Conservation (phyloP, 2,888 invertebrate species). For the Emmelina monodactyla region DNA sequence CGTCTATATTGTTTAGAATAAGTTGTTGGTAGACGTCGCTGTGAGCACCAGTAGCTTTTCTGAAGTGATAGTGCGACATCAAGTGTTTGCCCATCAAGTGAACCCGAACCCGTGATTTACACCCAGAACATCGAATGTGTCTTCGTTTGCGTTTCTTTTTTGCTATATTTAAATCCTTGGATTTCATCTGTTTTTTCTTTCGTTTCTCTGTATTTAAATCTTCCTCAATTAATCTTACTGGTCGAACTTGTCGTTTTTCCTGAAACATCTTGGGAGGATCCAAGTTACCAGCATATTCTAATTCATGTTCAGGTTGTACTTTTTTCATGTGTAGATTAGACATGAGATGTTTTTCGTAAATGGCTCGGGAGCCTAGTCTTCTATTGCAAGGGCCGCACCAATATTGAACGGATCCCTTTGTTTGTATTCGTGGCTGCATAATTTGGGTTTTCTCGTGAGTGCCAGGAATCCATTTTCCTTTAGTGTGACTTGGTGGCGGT, state of each 20-base stretch:
- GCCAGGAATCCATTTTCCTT: slow-evolving; percentile 85
- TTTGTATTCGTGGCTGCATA: slow-evolving; percentile 59
- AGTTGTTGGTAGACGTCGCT: slow-evolving; percentile 67
- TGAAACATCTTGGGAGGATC: slow-evolving; percentile 29
- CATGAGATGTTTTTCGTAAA: slow-evolving; percentile 79
- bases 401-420: slow-evolving; percentile 67
- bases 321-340: slow-evolving; percentile 76
- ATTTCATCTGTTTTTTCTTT: background rate
- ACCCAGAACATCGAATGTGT: slow-evolving; percentile 73
- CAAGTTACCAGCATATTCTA: slow-evolving; percentile 68
- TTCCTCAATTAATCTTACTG: too few relatives aligned
- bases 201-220: too few relatives aligned
- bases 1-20: slow-evolving; percentile 78
- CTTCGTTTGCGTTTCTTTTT: slow-evolving; percentile 62
- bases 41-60: slow-evolving; percentile 70
- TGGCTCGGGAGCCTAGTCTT: slow-evolving; percentile 73
- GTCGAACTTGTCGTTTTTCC: slow-evolving; percentile 7
- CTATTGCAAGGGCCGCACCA: slow-evolving; percentile 86
- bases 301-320: slow-evolving; percentile 71
- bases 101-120: slow-evolving; percentile 72
- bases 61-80: slow-evolving; percentile 85
- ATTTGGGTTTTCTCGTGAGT: slow-evolving; percentile 60
- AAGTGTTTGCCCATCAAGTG: slow-evolving; percentile 83
- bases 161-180: background rate
- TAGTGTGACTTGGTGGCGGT: slow-evolving; percentile 75